Conservation (phyloP, 1,140 invertebrate genomes). For the Pseudomyrmex sp. region DNA sequence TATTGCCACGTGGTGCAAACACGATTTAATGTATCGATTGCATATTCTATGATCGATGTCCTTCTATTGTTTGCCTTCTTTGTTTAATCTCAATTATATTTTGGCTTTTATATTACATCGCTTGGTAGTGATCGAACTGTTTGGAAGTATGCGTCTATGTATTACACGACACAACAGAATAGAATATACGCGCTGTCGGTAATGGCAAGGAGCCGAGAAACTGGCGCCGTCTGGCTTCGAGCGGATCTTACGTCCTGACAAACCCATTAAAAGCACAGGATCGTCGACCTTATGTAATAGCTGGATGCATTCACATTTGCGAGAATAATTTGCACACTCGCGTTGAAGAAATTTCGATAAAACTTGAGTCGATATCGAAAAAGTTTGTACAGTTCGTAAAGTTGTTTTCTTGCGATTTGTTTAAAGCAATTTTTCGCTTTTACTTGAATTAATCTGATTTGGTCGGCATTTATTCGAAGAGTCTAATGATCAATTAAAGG, state of each 20-base stretch:
- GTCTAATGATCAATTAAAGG: too few species aligned
- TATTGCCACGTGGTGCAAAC: not conserved
- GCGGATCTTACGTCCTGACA: conserved; percentile 62
- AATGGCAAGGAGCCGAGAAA: conserved; percentile 68
- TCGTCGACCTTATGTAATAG: conserved; percentile 60
- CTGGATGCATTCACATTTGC: not conserved
- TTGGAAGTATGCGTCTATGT: conserved; percentile 3
- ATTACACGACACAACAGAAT: not conserved
- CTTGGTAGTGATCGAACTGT: conserved; percentile 10
- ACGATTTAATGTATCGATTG: not conserved
- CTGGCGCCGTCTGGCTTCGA: conserved; percentile 70
- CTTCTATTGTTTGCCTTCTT: not conserved
- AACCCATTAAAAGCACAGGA: conserved; percentile 66
- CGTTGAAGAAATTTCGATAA: not conserved
- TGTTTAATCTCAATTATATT: not conserved
- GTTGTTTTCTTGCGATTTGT: too few species aligned
- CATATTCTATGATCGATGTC: not conserved
- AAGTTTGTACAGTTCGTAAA: not conserved
- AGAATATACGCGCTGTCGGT: conserved; percentile 48
- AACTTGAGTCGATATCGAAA: not conserved
- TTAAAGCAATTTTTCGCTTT: too few species aligned
- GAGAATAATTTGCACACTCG: conserved; percentile 38
- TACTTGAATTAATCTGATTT: too few species aligned
- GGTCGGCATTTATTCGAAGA: too few species aligned
- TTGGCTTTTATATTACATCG: not conserved